Conservation (phyloP, 2,797 vertebrate genomes). For the Sebastes vulpes region DNA sequence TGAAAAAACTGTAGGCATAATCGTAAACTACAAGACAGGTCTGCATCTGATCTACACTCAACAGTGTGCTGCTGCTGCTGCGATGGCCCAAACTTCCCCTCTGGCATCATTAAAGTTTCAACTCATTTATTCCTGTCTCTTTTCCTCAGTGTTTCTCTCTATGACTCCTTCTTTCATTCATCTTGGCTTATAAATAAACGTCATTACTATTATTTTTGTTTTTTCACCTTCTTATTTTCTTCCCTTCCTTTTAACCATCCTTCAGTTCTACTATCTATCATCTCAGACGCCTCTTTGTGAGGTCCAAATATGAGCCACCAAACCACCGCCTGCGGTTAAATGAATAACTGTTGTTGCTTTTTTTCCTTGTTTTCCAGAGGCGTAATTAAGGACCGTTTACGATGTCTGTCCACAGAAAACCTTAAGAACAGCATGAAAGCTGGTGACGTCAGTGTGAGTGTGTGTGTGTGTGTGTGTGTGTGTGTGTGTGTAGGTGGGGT, state of each 20-base stretch:
- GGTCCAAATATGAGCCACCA: conserved; percentile 15
- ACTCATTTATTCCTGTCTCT: conserved; percentile 41
- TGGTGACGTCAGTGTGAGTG: conserved; percentile 42
- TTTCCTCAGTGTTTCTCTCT: conserved; percentile 13
- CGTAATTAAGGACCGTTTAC: conserved; percentile 58
- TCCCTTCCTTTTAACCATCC: conserved; percentile 17
- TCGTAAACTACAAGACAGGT: neutral
- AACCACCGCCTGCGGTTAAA: conserved; percentile 40
- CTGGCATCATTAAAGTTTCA: conserved; percentile 59
- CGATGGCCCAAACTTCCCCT: conserved; percentile 19
- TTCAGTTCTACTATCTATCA: conserved; percentile 30
- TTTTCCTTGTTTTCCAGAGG: conserved; percentile 30
- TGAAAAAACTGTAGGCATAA: neutral
- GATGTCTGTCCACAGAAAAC: conserved; percentile 49
- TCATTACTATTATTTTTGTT: conserved; percentile 7
- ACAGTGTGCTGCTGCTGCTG: conserved; percentile 7
- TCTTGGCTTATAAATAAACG: conserved; percentile 5
- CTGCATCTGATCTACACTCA: conserved; percentile 17
- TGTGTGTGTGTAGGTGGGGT: conserved; percentile 42
- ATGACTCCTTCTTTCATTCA: conserved; percentile 13
- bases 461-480: conserved; percentile 19
- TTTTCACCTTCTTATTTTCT: neutral
- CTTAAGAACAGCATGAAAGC: conserved; percentile 40
- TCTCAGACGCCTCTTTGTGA: neutral
- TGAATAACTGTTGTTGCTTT: conserved; percentile 29